phyloP scores from a whole-genome alignment of 2,888 invertebrate genomes.

The Drosophila tripunctata region DNA sequence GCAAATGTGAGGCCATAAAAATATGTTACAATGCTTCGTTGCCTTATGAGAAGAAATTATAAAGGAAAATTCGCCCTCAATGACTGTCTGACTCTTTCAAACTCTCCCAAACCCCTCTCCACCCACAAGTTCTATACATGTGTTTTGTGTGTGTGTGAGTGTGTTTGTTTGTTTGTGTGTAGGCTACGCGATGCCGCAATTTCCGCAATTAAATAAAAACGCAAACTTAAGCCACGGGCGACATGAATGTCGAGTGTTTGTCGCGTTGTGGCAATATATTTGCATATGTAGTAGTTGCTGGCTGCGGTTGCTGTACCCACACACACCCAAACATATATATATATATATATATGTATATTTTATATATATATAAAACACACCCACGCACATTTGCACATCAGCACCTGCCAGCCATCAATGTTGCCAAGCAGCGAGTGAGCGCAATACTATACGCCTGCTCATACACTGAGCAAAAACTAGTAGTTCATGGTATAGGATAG shows the following conservation, averaged over 20 bases:
- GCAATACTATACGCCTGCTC: constrained; percentile 6
- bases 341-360: no score
- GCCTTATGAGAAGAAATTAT: constrained; percentile 76
- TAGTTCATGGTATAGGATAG: neutral
- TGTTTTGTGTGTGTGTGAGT: neutral
- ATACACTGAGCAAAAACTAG: neutral
- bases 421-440: constrained; percentile 15
- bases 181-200: constrained; percentile 69
- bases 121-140: neutral
- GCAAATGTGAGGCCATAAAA: constrained; percentile 72
- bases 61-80: constrained; percentile 47
- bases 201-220: constrained; percentile 80
- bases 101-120: no score
- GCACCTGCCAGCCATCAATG: constrained; percentile 50
- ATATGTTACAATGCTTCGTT: constrained; percentile 75
- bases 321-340: constrained; percentile 1
- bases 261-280: constrained; percentile 64
- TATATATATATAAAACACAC: constrained; percentile 43
- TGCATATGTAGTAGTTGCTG: constrained; percentile 61
- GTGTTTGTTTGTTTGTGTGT: constrained; percentile 10
- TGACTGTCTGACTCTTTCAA: constrained; percentile 27
- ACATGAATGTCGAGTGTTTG: constrained; percentile 72
- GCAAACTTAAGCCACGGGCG: constrained; percentile 73
- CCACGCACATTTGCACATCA: constrained; percentile 61
- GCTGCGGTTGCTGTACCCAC: constrained; percentile 32